Evolutionary conservation across 2,888 invertebrate genomes (phyloP), one percentile per base, ranked within the genome.

Genomic region (Caradrina clavipalpis): DNA sequence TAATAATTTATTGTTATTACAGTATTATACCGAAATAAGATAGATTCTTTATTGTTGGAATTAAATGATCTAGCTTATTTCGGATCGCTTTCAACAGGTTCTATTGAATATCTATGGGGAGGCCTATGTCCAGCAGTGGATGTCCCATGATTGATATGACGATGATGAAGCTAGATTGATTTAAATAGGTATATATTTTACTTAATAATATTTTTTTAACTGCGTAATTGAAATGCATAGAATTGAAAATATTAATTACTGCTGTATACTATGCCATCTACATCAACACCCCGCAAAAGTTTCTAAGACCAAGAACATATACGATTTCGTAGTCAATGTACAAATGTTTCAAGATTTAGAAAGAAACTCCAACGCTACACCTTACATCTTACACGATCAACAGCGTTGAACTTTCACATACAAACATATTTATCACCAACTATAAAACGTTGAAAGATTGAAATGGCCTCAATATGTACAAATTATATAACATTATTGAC

Each of bases 321-420:
- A 57, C 11, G 0, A 47, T 39, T 26, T n/a, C n/a, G 4, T 13
- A 13, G 21, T 19, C 15, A 19, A 54, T 26, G 8, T 19, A 13
- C 7, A 45, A 21, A 19, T 21, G n/a, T 17, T n/a, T 1, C 15
- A 31, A 19, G 17, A 1, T 8, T 22, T 26, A 47, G 11, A 61
- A 35, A 69, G 53, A 11, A 22, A 56, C 5, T 39, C 2, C 10
- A 39, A 17, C 10, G n/a, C 64, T 49, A 58, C 49, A 22, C 4
- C 42, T 50, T 45, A 45, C 21, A 17, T 5, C 45, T 17, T 45
- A 55, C 22, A 35, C 35, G 5, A 39, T 11, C 26, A 45, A 51
- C 26, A 66, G 45, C 65, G 39, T 22, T 58, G 11, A 45, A 73
- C 69, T 74, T 74, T 74, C 59, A 70, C 71, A 55, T 19, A 22